Conservation (phyloP, 2,113 vertebrate genomes). For the Blennius ocellaris region DNA sequence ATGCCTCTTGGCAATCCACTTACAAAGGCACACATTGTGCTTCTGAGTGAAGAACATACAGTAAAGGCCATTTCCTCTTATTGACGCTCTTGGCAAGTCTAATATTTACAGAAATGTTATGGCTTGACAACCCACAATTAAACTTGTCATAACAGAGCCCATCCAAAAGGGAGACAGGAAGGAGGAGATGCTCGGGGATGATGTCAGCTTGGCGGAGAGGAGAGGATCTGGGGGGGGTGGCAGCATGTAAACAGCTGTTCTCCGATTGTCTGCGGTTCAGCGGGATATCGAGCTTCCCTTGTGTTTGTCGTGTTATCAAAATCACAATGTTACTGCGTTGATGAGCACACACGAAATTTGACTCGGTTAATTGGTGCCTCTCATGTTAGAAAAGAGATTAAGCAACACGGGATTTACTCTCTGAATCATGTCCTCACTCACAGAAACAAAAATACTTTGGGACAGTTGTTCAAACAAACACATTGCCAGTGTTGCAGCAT, state of each 20-base stretch:
- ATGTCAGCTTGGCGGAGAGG: conserved; percentile 75
- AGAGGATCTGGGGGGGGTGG: conserved; percentile 21
- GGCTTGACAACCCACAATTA: conserved; percentile 87
- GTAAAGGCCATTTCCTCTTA: conserved; percentile 79
- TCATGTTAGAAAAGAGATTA: conserved; percentile 40
- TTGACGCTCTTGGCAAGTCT: conserved; percentile 81
- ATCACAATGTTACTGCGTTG: conserved; percentile 36
- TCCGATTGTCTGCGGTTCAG: conserved; percentile 52
- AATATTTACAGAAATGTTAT: conserved; percentile 86
- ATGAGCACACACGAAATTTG: conserved; percentile 42
- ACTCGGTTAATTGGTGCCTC: conserved; percentile 50
- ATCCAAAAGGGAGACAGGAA: conserved; percentile 81
- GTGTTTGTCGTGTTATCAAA: conserved; percentile 65
- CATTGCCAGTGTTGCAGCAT: conserved; percentile 1
- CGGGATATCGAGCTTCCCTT: conserved; percentile 44
- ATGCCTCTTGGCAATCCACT: conserved; percentile 71
- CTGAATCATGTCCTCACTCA: conserved; percentile 49
- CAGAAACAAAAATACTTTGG: background rate
- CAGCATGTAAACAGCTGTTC: conserved; percentile 83
- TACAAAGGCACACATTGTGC: conserved; percentile 82
- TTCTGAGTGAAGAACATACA: conserved; percentile 63
- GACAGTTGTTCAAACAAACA: conserved; percentile 45
- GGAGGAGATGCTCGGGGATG: conserved; percentile 77
- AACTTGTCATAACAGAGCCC: conserved; percentile 86
- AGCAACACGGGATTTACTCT: conserved; percentile 24